Base-by-base conservation (phyloP, 2,113 vertebrate species). In the Dendropsophus ebraccatus region DNA sequence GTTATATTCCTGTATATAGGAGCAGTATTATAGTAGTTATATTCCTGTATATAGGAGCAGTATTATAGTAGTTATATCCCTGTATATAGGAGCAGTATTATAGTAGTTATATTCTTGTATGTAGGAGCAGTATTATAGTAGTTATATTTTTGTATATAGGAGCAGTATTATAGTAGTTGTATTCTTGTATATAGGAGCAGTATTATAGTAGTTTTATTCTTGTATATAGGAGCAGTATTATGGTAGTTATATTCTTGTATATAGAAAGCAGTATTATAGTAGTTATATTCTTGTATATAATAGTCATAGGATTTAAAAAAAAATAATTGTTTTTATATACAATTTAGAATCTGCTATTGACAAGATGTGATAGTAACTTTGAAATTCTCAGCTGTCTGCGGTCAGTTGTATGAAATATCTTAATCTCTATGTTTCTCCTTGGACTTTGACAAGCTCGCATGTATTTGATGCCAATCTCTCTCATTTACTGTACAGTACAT, bases 21-120 rank as follows among this genome's bases (percentile, higher is more conserved):
- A 5, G 60, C 60, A 62, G 60, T 62, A 62, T 62, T 62, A 62
- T 62, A 67, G 62, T 32, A 67, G 62, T 67, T 67, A 67, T 67
- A 67, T 67, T 67, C 62, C 6, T 67, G 14, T 28, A 17, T 2
- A 67, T 32, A 49, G 47, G 47, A 5, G 60, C 60, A 62, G 60
- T 62, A 62, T 62, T 62, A 62, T 62, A 67, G 30, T 67, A 67
- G 25, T 62, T 62, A 62, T 62, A 62, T 62, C 28, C 58, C 13
- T 62, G 56, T 62, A 62, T 21, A 62, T 62, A 62, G 60, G 60
- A 9, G 60, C 60, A 65, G 60, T 65, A 65, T 65, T 65, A 30
- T 65, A 65, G 60, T 65, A 65, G 60, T 65, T 65, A 30, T 65
- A 65, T 65, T 30, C 60, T 30, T 65, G 60, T 60, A 65, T 9